Evolutionary conservation across 2,888 invertebrate species (phyloP), one percentile per base, ranked within the genome.

Genomic region (Hyppa rectilinea): DNA sequence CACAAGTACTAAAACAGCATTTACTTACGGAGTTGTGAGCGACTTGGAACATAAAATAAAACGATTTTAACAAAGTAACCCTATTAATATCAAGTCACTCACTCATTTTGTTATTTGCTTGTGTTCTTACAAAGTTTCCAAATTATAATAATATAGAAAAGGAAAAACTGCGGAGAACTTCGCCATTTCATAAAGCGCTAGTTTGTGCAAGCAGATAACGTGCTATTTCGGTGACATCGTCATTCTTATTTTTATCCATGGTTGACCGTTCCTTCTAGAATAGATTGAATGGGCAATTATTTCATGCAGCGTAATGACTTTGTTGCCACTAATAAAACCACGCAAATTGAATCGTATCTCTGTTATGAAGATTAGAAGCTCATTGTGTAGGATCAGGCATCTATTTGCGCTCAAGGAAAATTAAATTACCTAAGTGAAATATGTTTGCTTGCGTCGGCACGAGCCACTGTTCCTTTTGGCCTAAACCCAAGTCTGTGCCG

Each of bases 381-480:
- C 67, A 77, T 80, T 81, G 75, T 80, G 75, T 78, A 58, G 59
- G 75, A 80, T 83, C 75, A 76, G 63, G 56, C 43, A 69, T 81
- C 68, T 87, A 85, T 87, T 85, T 84, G 68, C 50, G 83, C 78
- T 78, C 84, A 81, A 85, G 75, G 83, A 87, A 86, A 84, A 87
- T 80, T 68, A 74, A 76, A 82, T 81, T 73, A 78, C 74, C 84
- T 71, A 76, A 82, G 65, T 73, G 67, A 80, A 73, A 79, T 82
- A 82, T 76, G 65, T 81, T 85, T 77, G 72, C 73, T 80, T 66
- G 76, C 77, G 68, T 85, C 85, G 68, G 76, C 75, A 74, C 78
- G 83, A 86, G 81, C 78, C 77, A 71, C 73, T 88, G 85, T 89
- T 91, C 88, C 87, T 87, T 87, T 93, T 94, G 95, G 94, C 92